Conservation (phyloP, 23 tunicate species). For the Styela clava region DNA sequence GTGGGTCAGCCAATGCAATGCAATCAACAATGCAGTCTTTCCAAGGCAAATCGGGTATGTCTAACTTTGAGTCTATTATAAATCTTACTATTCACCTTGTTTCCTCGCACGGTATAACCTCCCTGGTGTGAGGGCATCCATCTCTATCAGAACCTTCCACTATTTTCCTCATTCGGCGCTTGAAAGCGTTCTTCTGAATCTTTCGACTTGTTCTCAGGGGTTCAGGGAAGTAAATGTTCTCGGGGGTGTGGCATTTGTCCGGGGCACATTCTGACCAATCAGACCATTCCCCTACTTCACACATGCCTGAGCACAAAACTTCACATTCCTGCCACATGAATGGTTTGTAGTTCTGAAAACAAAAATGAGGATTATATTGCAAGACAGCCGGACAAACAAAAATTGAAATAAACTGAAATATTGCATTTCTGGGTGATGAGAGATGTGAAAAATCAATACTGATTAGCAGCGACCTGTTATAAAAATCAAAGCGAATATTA, state of each 20-base stretch:
- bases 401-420: neutral
- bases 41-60: too few species aligned
- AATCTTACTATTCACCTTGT: too few species aligned
- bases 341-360: conserved; percentile 19
- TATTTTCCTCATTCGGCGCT: conserved; percentile 1
- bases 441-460: neutral
- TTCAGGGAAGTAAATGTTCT: neutral
- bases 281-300: conserved; percentile 70
- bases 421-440: neutral
- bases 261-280: conserved; percentile 85
- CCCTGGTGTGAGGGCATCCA: conserved; percentile 55
- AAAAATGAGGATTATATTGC: neutral
- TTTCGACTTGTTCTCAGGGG: conserved; percentile 1
- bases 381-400: too few species aligned
- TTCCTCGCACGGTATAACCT: conserved; percentile 61
- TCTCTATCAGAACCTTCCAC: neutral
- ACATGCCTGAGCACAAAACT: conserved; percentile 32
- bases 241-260: conserved; percentile 12
- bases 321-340: conserved; percentile 56
- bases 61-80: too few species aligned
- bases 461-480: neutral
- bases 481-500: too few species aligned
- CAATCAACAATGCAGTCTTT: too few species aligned
- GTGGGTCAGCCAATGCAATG: too few species aligned
- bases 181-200: conserved; percentile 2